Base-by-base conservation (phyloP, 2,888 invertebrate species). In the Penaeus monodon region DNA sequence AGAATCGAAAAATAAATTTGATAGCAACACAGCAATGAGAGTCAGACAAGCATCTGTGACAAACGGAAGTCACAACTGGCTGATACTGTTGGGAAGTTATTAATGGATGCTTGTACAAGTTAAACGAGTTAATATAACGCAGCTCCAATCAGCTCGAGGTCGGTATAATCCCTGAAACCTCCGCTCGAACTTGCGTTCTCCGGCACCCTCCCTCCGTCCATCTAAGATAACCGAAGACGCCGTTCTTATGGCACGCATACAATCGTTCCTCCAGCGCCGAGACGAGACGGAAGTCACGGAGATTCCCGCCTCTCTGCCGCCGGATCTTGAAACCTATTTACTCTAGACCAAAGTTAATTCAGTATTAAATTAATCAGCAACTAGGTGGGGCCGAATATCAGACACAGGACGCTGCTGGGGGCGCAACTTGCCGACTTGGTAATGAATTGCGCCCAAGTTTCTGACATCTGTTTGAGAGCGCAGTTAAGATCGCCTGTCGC, bases 301-400 rank as follows among this genome's bases (percentile, higher is more conserved):
- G 57, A 57, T 57, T 14, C 57, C 57, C 57, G 57, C 73, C 82
- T 22, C 65, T 85, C 74, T 73, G 79, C 76, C 85, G 80, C 84
- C 85, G 80, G 85, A 80, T 85, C 85, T 85, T 85, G 85, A 80
- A 85, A 85, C 80, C 85, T 85, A 85, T 85, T 85, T 85, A 85
- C 85, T 85, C 80, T 80, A 74, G 80, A 80, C 79, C 85, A 85
- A 85, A 85, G 85, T 85, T 85, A 85, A 85, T 85, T 85, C 85
- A 73, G 85, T 85, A 85, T 85, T 85, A 85, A 85, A 85, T 85
- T 85, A 85, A 85, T 85, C 85, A 85, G 85, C 85, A 80, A 85
- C 85, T 80, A 85, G 85, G 85, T 85, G 74, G 65, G 57, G 85
- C 80, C 80, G 85, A 85, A 73, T 85, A 85, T 85, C 85, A 85